These are phyloP conservation scores for Drosophila insularis DNA, from an alignment of 1,140 invertebrate genomes.

Conservation along the genomic window DNA sequence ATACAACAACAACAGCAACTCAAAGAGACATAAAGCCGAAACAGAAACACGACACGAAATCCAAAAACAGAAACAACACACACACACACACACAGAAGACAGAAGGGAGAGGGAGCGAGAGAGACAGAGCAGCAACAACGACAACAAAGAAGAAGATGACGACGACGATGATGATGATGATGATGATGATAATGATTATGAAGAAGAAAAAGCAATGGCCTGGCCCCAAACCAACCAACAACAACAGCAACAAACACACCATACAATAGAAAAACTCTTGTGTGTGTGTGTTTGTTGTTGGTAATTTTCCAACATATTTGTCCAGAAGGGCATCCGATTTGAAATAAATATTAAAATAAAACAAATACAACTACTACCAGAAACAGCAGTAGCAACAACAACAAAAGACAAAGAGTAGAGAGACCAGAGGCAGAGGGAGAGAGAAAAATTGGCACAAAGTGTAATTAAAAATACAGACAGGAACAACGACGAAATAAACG, in stretches of 20 bases:
- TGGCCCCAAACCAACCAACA: slow-evolving; percentile 5
- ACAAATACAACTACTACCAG: neutral
- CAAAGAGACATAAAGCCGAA: slow-evolving; percentile 39
- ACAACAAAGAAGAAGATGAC: slow-evolving; percentile 1
- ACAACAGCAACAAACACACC: slow-evolving; percentile 10
- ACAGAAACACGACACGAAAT: slow-evolving; percentile 19
- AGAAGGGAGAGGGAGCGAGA: neutral
- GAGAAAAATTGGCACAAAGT: slow-evolving; percentile 10
- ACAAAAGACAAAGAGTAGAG: neutral
- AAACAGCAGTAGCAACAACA: neutral
- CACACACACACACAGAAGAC: slow-evolving; percentile 16
- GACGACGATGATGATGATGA: neutral
- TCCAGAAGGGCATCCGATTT: slow-evolving; percentile 7
- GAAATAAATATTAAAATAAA: slow-evolving; percentile 12
- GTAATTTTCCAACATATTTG: slow-evolving; percentile 4
- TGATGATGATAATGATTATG: neutral
- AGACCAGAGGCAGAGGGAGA: no score
- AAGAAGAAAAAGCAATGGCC: slow-evolving; percentile 9
- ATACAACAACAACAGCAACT: slow-evolving; percentile 36
- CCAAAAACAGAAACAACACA: slow-evolving; percentile 22
- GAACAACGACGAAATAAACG: slow-evolving; percentile 9
- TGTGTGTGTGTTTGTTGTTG: slow-evolving; percentile 9
- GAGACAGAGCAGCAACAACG: neutral
- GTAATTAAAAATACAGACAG: slow-evolving; percentile 13
- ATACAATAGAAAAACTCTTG: slow-evolving; percentile 10